phyloP scores from a whole-genome alignment of 2,888 invertebrate genomes.

The Neoaliturus tenellus region DNA sequence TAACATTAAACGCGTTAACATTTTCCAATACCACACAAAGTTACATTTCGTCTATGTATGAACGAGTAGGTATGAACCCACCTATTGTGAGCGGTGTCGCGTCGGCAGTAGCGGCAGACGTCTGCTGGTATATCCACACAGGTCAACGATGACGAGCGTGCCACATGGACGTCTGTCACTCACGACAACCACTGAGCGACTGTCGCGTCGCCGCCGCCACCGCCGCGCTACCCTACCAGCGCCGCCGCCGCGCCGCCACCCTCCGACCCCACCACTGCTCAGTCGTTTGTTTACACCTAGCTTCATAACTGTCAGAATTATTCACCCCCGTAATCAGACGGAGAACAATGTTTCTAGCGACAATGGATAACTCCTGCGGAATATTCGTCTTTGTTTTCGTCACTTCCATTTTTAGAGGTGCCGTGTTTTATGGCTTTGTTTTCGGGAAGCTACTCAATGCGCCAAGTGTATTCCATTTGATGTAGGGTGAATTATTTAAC shows the following conservation, averaged over 20 bases:
- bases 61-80: too few relatives aligned
- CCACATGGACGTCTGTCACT: neutral
- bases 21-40: too few relatives aligned
- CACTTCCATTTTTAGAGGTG: constrained; percentile 25
- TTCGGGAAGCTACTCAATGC: neutral
- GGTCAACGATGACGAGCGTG: too few relatives aligned
- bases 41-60: too few relatives aligned
- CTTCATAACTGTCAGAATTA: constrained; percentile 40
- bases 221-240: too few relatives aligned
- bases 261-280: neutral
- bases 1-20: too few relatives aligned
- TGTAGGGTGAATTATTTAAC: neutral
- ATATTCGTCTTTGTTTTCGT: constrained; percentile 31
- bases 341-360: constrained; percentile 25
- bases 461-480: constrained; percentile 18
- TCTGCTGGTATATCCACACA: neutral
- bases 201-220: neutral
- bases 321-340: constrained; percentile 41
- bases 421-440: constrained; percentile 23
- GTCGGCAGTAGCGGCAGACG: neutral
- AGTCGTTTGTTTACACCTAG: constrained; percentile 41
- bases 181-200: constrained; percentile 8
- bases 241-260: constrained; percentile 1
- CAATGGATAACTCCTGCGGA: constrained; percentile 37
- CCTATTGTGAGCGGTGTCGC: too few relatives aligned